A percentile compares a stretch with the other conserved stretches of the same genome.
These are phyloP conservation scores for Clitarchus hookeri DNA, from an alignment of 2,888 invertebrate species.

Conservation along the genomic window DNA sequence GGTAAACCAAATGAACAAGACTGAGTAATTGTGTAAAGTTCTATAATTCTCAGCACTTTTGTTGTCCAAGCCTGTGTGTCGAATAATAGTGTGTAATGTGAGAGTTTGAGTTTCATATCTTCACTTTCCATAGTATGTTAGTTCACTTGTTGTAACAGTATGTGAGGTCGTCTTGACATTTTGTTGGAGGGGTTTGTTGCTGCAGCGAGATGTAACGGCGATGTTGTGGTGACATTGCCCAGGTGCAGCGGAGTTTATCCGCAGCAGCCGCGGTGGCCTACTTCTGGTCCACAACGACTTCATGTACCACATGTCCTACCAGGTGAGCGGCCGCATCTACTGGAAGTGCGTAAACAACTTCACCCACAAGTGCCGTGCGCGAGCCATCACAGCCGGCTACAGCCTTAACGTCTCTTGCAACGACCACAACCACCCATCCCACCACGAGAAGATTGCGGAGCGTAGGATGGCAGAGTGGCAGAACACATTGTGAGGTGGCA, in stretches of 20 bases:
- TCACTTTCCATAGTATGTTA: no score
- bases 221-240: background rate
- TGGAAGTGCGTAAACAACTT: background rate
- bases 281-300: conserved; percentile 29
- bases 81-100: no score
- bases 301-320: background rate
- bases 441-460: background rate
- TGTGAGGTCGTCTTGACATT: no score
- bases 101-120: no score
- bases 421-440: background rate
- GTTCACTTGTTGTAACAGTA: no score
- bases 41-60: no score
- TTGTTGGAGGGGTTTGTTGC: no score
- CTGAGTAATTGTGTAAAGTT: no score
- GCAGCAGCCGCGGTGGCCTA: conserved; percentile 34
- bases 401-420: background rate
- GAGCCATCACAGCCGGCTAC: background rate
- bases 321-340: background rate
- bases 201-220: background rate
- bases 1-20: no score
- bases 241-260: conserved; percentile 19
- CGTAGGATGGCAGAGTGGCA: background rate
- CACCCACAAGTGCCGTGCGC: background rate
- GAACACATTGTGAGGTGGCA: background rate
- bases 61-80: no score